Conservation (phyloP, 2,888 invertebrate genomes). For the Auanema sp. region DNA sequence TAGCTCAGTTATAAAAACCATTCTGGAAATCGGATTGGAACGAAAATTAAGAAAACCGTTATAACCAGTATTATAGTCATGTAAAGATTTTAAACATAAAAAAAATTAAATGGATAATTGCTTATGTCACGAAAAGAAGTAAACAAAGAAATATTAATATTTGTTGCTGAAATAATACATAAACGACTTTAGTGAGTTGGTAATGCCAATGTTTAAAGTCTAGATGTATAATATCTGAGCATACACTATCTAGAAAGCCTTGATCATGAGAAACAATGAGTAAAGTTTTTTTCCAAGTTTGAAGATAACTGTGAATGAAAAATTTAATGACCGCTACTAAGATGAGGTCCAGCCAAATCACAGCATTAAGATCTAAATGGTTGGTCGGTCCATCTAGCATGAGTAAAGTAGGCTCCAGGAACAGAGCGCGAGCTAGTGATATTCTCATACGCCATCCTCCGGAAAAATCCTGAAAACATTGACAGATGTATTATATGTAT, state of each 20-base stretch:
- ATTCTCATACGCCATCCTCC: conserved; percentile 95
- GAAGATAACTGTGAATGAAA: conserved; percentile 77
- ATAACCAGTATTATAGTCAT: no score
- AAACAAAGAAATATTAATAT: no score
- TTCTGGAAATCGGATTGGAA: no score
- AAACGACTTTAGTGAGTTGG: no score
- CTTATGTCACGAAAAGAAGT: no score
- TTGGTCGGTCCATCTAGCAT: conserved; percentile 98
- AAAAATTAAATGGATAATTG: no score
- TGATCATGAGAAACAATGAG: conserved; percentile 99
- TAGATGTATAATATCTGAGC: conserved; percentile 96
- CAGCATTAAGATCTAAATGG: conserved; percentile 97
- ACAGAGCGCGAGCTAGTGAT: conserved; percentile 74
- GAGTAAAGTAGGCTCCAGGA: conserved; percentile 93
- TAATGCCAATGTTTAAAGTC: conserved; percentile 77
- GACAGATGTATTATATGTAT: no score
- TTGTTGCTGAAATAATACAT: no score
- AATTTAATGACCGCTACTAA: conserved; percentile 65
- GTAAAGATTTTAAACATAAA: no score
- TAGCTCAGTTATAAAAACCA: no score
- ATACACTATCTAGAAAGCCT: conserved; percentile 97
- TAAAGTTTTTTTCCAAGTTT: conserved; percentile 97
- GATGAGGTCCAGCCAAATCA: conserved; percentile 99
- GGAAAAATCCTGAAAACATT: conserved; percentile 69
- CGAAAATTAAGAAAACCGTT: no score